Base-by-base conservation (phyloP, 2,113 vertebrate species). In the Erythrolamprus reginae region DNA sequence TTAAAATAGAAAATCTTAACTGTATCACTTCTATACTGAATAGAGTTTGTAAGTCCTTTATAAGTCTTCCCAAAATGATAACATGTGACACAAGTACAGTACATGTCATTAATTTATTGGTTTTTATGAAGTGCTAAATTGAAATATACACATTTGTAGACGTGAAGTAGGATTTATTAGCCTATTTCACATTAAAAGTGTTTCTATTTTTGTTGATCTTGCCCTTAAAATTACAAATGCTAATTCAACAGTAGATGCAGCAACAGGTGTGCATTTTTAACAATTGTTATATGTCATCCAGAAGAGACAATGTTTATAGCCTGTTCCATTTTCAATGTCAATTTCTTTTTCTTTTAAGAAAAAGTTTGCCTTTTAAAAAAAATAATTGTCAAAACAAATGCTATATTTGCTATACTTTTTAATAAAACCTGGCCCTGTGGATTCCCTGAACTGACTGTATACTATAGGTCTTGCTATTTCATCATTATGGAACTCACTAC, bases 251-350 rank as follows among this genome's bases (percentile, higher is more conserved):
- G 23, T 90, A 90, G 15, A 88, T 88, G 89, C 93, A 83, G 0
- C 91, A 86, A 86, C 90, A 51, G 90, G 89, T 0, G 88, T 33
- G 28, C n/a, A 5, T 50, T 90, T 91, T 88, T 88, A 77, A n/a
- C n/a, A n/a, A 95, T 93, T 92, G 93, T 93, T 95, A 95, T 90
- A 93, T 95, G 95, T 93, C 95, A 94, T 95, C 94, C 91, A 88
- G 95, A 96, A 86, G 88, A 89, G 90, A 94, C 94, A 94, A 94
- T 94, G 93, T 94, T 96, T 90, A 92, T 93, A 48, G 89, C 92
- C 90, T 94, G 94, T 95, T 83, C 86, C 92, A 95, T 96, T 89
- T 91, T 77, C 88, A 90, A 92, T 84, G 91, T 94, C 91, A 94
- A 95, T 96, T 96, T 95, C 28, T 65, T 65, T 65, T 65, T 65